phyloP scores from a whole-genome alignment of 2,888 invertebrate species.

The Spisula subtruncata region DNA sequence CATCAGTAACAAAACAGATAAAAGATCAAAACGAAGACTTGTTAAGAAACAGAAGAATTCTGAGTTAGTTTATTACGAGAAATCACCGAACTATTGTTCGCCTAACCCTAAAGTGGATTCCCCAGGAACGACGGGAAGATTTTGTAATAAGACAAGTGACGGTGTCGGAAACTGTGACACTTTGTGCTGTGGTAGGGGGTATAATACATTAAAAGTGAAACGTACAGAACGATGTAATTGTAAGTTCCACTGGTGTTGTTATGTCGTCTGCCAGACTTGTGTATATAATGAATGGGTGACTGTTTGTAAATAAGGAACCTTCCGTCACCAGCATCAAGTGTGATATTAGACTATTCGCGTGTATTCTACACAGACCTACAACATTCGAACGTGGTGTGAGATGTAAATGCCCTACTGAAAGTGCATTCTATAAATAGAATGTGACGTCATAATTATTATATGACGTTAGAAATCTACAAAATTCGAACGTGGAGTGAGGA shows the following conservation, averaged over 20 bases:
- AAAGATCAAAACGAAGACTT: conserved; percentile 74
- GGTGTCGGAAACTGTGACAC: conserved; percentile 85
- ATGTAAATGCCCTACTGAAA: not conserved
- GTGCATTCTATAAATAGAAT: not conserved
- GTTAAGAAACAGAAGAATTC: conserved; percentile 77
- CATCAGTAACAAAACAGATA: conserved; percentile 77
- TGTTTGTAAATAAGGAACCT: conserved; percentile 93
- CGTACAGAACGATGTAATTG: conserved; percentile 86
- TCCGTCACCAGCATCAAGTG: not conserved
- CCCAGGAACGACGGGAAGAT: conserved; percentile 85
- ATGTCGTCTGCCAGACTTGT: conserved; percentile 86
- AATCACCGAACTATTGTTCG: conserved; percentile 97
- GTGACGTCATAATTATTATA: not conserved
- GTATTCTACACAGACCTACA: not conserved
- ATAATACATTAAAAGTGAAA: conserved; percentile 88
- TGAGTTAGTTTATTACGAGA: conserved; percentile 95
- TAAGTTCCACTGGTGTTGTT: conserved; percentile 87
- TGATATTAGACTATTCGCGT: not conserved
- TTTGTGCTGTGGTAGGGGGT: conserved; percentile 85
- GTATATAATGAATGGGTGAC: conserved; percentile 92
- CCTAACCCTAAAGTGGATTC: conserved; percentile 84
- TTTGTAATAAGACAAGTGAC: conserved; percentile 84
- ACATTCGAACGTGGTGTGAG: not conserved
- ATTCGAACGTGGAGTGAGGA: too few species aligned
- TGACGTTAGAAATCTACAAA: too few species aligned